A percentile compares a stretch with the other conserved stretches of the same genome.
These are phyloP conservation scores for Rhagonycha fulva DNA, from an alignment of 2,888 invertebrate genomes.

Conservation along the genomic window DNA sequence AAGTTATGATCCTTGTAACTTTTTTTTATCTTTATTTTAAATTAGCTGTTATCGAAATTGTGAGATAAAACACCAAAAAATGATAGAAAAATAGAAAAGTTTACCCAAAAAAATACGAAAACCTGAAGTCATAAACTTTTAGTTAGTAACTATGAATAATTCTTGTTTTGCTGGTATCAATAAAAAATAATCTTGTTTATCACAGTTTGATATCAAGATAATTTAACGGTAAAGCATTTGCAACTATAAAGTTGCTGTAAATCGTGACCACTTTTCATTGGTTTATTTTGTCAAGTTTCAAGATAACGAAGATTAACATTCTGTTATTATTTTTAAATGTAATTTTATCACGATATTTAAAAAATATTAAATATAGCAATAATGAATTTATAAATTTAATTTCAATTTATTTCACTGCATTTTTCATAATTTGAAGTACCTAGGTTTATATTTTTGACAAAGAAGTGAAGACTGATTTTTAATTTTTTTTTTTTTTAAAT, in stretches of 20 bases:
- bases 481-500: background rate
- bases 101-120: constrained; percentile 12
- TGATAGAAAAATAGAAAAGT: constrained; percentile 2
- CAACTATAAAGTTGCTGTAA: constrained; percentile 14
- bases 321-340: constrained; percentile 5
- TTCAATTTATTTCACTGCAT: background rate
- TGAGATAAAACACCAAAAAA: background rate
- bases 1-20: background rate
- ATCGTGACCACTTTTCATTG: constrained; percentile 15
- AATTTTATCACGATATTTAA: constrained; percentile 8
- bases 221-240: constrained; percentile 26
- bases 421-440: too few relatives aligned
- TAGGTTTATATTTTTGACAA: too few relatives aligned
- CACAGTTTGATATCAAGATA: constrained; percentile 25
- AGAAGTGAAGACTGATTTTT: background rate
- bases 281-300: constrained; percentile 17
- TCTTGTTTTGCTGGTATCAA: constrained; percentile 14
- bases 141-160: constrained; percentile 18
- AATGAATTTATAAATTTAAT: background rate
- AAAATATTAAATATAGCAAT: background rate
- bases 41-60: too few relatives aligned
- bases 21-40: background rate
- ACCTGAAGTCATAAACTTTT: constrained; percentile 10
- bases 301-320: constrained; percentile 8
- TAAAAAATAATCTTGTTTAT: constrained; percentile 27